These are phyloP conservation scores for Agonum fuliginosum DNA, from an alignment of 2,888 invertebrate genomes.

Conservation along the genomic window DNA sequence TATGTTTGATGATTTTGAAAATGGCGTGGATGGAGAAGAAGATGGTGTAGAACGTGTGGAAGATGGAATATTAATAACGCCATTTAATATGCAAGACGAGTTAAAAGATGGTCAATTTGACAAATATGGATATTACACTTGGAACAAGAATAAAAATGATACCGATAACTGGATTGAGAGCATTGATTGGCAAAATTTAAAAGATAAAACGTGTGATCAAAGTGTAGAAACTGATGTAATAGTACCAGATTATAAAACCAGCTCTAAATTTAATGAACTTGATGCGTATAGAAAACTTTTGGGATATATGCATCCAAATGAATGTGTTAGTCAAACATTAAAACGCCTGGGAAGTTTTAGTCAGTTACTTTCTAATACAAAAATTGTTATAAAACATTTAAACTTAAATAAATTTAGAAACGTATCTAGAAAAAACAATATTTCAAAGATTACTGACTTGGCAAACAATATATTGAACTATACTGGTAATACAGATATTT, in stretches of 20 bases:
- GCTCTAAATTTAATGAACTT: slow-evolving; percentile 80
- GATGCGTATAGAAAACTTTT: slow-evolving; percentile 83
- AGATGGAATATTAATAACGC: slow-evolving; percentile 90
- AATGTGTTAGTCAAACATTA: slow-evolving; percentile 89
- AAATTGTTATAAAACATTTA: slow-evolving; percentile 89
- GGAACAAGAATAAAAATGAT: slow-evolving; percentile 91
- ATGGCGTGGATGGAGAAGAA: slow-evolving; percentile 71
- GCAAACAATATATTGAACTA: slow-evolving; percentile 90
- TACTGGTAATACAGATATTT: slow-evolving; percentile 95
- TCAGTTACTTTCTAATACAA: slow-evolving; percentile 85
- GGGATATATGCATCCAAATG: slow-evolving; percentile 84
- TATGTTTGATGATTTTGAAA: slow-evolving; percentile 62
- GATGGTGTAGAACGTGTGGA: slow-evolving; percentile 79
- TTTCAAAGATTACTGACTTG: slow-evolving; percentile 89
- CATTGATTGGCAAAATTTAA: slow-evolving; percentile 94
- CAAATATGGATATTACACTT: slow-evolving; percentile 95
- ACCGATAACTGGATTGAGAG: slow-evolving; percentile 98
- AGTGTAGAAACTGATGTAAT: slow-evolving; percentile 78
- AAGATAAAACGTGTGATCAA: slow-evolving; percentile 74
- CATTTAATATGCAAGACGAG: slow-evolving; percentile 99
- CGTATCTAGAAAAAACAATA: slow-evolving; percentile 79
- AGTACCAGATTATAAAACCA: slow-evolving; percentile 77
- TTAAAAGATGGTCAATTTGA: slow-evolving; percentile 99
- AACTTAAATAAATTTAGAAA: slow-evolving; percentile 88
- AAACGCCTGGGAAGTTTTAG: slow-evolving; percentile 86